Percentiles rank a stretch among this genome's conserved stretches.
phyloP scores from a whole-genome alignment of 2,113 vertebrate genomes.

The Hippoglossus stenolepis region DNA sequence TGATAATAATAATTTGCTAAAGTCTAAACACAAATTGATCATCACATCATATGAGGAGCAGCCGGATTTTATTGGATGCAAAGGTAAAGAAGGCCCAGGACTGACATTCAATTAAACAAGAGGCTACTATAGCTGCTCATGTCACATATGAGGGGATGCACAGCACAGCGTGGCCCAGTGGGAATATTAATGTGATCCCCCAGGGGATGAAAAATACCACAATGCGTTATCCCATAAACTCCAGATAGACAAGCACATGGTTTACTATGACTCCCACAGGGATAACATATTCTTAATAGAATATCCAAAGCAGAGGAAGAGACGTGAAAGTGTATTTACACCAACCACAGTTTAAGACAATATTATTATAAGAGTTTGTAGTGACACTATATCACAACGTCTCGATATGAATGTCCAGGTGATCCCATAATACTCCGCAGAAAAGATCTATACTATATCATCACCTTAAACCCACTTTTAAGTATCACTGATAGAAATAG shows the following conservation, averaged over 20 bases:
- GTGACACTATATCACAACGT: background rate
- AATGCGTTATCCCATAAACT: conserved; percentile 27
- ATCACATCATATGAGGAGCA: background rate
- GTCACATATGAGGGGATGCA: background rate
- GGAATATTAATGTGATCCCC: conserved; percentile 21
- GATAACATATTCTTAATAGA: background rate
- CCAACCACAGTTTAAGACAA: too few species aligned
- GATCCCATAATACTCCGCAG: background rate
- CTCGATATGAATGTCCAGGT: too few species aligned
- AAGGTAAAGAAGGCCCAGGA: background rate
- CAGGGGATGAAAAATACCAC: conserved; percentile 10
- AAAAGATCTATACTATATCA: background rate
- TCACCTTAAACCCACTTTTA: background rate
- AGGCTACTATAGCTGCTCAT: background rate
- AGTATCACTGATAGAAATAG: background rate
- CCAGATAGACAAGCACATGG: background rate
- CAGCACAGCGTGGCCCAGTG: background rate
- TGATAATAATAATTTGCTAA: too few species aligned
- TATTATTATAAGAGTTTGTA: too few species aligned
- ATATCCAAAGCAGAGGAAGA: too few species aligned
- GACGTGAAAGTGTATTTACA: too few species aligned
- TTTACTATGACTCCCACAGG: conserved; percentile 11
- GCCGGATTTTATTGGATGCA: background rate
- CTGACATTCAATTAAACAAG: conserved; percentile 35
- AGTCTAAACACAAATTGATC: too few species aligned